phyloP scores from a whole-genome alignment of 2,888 invertebrate genomes.

The Sinelater perroti region DNA sequence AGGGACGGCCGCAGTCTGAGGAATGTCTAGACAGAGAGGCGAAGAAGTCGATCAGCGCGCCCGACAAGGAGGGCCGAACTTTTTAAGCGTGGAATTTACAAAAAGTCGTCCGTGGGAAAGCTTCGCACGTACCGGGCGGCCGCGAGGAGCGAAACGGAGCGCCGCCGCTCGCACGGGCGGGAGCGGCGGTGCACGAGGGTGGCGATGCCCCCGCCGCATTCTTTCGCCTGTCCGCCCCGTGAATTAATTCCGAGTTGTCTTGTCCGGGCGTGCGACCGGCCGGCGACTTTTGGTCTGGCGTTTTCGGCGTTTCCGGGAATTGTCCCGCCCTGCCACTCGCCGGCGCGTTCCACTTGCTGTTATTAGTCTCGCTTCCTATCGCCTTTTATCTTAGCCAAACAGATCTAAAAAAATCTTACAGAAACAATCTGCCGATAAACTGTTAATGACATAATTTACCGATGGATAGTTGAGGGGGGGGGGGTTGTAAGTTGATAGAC shows the following conservation, averaged over 20 bases:
- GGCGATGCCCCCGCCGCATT: slow-evolving; percentile 48
- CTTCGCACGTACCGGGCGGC: slow-evolving; percentile 52
- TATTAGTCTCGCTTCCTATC: no score
- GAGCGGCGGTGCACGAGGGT: slow-evolving; percentile 35
- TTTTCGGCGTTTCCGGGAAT: no score
- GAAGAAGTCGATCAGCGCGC: slow-evolving; percentile 38
- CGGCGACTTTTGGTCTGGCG: slow-evolving; percentile 46
- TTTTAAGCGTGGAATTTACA: slow-evolving; percentile 58
- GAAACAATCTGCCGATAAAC: no score
- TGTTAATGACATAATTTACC: no score
- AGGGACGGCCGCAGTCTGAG: slow-evolving; percentile 46
- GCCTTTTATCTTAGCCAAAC: no score
- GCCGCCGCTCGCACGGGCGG: slow-evolving; percentile 32
- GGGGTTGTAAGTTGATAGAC: no score
- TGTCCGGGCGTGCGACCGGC: slow-evolving; percentile 37
- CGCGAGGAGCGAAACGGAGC: slow-evolving; percentile 37
- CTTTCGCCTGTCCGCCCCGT: slow-evolving; percentile 51
- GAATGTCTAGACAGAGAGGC: slow-evolving; percentile 57
- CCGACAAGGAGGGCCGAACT: slow-evolving; percentile 50
- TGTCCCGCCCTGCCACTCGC: no score
- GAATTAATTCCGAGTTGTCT: slow-evolving; percentile 50
- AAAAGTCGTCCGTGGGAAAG: slow-evolving; percentile 60
- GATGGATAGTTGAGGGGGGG: no score
- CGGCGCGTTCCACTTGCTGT: no score
- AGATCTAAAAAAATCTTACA: no score